These are phyloP conservation scores for Eunapius fragilis DNA, from an alignment of 37 sponge, comb jelly and placozoan genomes.

Conservation along the genomic window DNA sequence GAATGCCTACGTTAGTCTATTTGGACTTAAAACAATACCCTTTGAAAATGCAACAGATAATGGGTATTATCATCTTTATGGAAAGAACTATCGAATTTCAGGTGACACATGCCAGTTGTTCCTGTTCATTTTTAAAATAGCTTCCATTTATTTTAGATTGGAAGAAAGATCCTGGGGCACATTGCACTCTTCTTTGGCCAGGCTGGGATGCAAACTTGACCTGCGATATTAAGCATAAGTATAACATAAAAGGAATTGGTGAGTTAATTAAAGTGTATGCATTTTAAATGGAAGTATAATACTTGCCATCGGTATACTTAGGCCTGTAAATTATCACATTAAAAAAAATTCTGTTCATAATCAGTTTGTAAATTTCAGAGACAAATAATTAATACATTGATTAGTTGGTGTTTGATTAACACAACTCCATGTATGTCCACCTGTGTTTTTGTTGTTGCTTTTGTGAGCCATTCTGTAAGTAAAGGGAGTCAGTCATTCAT, in stretches of 20 bases:
- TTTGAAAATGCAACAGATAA: constrained; percentile 8
- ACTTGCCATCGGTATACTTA: no score
- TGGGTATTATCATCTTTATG: constrained; percentile 22
- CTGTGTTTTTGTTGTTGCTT: no score
- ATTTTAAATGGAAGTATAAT: no score
- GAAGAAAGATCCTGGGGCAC: constrained; percentile 21
- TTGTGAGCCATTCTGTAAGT: no score
- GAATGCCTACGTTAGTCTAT: constrained; percentile 15
- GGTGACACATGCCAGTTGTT: not conserved
- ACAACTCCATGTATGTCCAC: no score
- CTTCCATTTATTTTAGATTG: constrained; percentile 14
- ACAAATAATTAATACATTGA: no score
- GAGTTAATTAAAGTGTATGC: not conserved
- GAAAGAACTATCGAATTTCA: not conserved
- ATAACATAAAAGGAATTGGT: constrained; percentile 10
- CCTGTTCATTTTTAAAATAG: not conserved
- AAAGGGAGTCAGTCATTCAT: no score
- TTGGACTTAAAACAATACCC: constrained; percentile 14
- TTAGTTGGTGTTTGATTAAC: no score
- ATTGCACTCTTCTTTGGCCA: constrained; percentile 41
- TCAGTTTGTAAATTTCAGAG: no score
- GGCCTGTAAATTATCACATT: not conserved
- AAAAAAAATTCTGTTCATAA: no score
- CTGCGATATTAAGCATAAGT: not conserved
- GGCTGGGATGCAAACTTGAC: constrained; percentile 34